Conservation (phyloP, 2,797 vertebrate species). For the Gambusia yucatana region DNA sequence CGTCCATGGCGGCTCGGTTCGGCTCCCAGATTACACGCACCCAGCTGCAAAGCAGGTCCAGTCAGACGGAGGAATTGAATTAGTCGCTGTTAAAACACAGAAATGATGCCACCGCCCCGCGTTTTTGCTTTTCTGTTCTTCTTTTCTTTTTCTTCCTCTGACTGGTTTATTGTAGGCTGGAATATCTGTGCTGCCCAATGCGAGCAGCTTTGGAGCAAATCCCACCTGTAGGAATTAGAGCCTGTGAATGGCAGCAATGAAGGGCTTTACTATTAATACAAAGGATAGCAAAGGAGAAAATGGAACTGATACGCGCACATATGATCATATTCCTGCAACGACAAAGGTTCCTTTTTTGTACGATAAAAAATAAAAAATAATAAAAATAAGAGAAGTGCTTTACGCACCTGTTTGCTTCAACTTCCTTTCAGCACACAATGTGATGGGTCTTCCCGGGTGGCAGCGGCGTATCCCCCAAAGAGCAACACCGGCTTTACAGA, state of each 20-base stretch:
- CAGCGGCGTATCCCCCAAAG: slow-evolving; percentile 9
- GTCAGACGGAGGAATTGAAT: background rate
- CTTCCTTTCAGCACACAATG: slow-evolving; percentile 46
- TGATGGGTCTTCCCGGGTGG: slow-evolving; percentile 52
- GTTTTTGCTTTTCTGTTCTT: slow-evolving; percentile 4
- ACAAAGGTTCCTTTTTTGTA: background rate
- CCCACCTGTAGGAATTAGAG: slow-evolving; percentile 68
- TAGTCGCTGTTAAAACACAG: slow-evolving; percentile 4
- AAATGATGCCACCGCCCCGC: slow-evolving; percentile 51
- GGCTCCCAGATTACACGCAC: slow-evolving; percentile 45
- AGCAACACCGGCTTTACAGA: slow-evolving; percentile 38
- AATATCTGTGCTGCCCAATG: slow-evolving; percentile 1
- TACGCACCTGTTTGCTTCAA: slow-evolving; percentile 75
- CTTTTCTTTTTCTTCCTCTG: background rate
- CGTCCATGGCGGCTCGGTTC: slow-evolving; percentile 70
- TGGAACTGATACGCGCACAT: background rate
- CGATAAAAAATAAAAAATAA: background rate
- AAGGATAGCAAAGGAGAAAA: background rate
- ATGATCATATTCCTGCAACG: background rate
- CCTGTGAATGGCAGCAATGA: slow-evolving; percentile 28
- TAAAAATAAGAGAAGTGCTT: slow-evolving; percentile 3
- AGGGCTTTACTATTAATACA: slow-evolving; percentile 33
- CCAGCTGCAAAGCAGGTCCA: slow-evolving; percentile 40
- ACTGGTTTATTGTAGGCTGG: slow-evolving; percentile 14
- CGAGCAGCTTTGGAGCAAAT: slow-evolving; percentile 20